These are phyloP conservation scores for Sebastes elongatus DNA, from an alignment of 2,797 vertebrate genomes.

Conservation along the genomic window DNA sequence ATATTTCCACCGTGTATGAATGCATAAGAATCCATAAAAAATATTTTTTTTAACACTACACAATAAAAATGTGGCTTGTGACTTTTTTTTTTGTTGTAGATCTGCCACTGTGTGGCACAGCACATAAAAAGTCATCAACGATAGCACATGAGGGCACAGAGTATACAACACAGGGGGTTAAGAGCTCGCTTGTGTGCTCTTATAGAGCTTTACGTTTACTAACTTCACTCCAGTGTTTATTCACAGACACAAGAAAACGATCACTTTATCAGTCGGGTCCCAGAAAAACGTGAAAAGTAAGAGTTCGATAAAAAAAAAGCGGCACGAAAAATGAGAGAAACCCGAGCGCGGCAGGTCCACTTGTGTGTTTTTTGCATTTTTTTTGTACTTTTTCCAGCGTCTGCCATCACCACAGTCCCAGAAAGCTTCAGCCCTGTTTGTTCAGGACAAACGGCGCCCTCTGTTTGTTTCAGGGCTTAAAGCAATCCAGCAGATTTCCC, in stretches of 20 bases:
- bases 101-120: conserved; percentile 7
- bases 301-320: neutral
- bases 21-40: conserved; percentile 89
- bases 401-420: neutral
- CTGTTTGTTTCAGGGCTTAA: conserved; percentile 5
- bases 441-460: conserved; percentile 15
- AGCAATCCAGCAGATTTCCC: neutral
- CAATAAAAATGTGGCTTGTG: conserved; percentile 76
- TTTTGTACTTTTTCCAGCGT: neutral
- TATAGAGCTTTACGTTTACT: conserved; percentile 21
- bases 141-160: conserved; percentile 10
- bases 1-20: conserved; percentile 78
- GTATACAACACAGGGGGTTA: neutral
- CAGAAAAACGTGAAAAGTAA: neutral
- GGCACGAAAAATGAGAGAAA: neutral
- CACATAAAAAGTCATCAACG: conserved; percentile 22
- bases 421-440: neutral
- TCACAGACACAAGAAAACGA: neutral
- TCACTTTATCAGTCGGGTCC: neutral
- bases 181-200: conserved; percentile 8
- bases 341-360: neutral
- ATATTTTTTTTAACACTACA: conserved; percentile 87
- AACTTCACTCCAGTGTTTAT: conserved; percentile 53
- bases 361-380: neutral
- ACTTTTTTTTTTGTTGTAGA: conserved; percentile 44